Evolutionary conservation across 2,113 vertebrate genomes (phyloP), one percentile per base, ranked within the genome.

Genomic region (Scomber colias): DNA sequence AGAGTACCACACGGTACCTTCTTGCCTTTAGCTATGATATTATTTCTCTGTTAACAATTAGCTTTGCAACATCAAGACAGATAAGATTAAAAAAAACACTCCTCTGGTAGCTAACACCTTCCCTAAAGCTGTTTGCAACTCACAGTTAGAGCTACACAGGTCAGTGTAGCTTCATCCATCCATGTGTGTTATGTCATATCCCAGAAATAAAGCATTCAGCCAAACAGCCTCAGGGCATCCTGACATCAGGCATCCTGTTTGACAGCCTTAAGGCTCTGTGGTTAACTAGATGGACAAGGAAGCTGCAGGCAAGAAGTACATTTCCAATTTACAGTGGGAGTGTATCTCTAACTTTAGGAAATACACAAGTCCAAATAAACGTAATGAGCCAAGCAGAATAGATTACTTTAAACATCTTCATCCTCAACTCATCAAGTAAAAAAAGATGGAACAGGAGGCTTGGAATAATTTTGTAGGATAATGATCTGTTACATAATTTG

Each of bases 161-260:
- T 31, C 35, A 62, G 35, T 0, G 6, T 13, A 35, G 31, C 48
- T 46, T 57, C 15, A 64, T 78, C 66, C 62, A 80, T 83, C 59
- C 67, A 71, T 81, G 65, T 45, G 16, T 4, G 35, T 61, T 74
- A 84, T 71, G 70, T 80, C 48, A 65, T 69, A 57, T 65, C 19
- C 13, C 46, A 62, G 54, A 35, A 61, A 55, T 62, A 51, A 2
- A 68, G 56, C 45, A 49, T 45, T 73, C n/a, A 54, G 24, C 57
- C 46, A 61, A 57, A 83, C 3, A 71, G 71, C 75, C 60, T 68
- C 14, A 15, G 53, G 75, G 73, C 5, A n/a, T 65, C 55, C 6
- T 54, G 50, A 60, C 57, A 75, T 85, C 24, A 77, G 27, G 44
- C 63, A 40, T 74, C 75, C n/a, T 65, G 64, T 77, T 4, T 73